Conservation (phyloP, 2,888 invertebrate species). For the Xanthia togata region DNA sequence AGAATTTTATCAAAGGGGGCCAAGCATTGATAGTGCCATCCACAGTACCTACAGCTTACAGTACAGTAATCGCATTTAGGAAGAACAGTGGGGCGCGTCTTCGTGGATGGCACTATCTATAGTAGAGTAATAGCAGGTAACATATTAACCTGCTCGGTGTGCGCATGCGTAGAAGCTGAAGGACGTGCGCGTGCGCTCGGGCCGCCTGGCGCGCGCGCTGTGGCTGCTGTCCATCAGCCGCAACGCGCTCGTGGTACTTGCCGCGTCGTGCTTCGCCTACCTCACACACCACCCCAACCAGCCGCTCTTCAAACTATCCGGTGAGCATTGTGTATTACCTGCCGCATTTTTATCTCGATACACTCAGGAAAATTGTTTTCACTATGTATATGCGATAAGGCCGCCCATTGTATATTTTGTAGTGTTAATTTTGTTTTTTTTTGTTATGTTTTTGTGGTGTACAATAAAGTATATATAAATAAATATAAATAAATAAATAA, state of each 20-base stretch:
- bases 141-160: neutral
- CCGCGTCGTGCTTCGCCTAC: constrained; percentile 91
- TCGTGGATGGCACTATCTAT: too few relatives aligned
- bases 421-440: too few relatives aligned
- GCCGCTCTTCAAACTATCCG: constrained; percentile 92
- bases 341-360: neutral
- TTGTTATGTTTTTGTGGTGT: too few relatives aligned
- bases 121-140: neutral
- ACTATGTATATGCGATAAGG: too few relatives aligned
- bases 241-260: constrained; percentile 94
- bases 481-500: too few relatives aligned
- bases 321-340: constrained; percentile 69
- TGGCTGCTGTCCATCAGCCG: constrained; percentile 95
- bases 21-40: too few relatives aligned
- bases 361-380: neutral
- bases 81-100: too few relatives aligned
- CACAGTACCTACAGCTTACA: too few relatives aligned
- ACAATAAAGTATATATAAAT: too few relatives aligned
- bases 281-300: constrained; percentile 83
- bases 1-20: neutral
- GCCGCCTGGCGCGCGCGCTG: constrained; percentile 80
- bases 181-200: constrained; percentile 86
- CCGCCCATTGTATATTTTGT: too few relatives aligned
- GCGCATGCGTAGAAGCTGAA: constrained; percentile 91
- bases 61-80: too few relatives aligned